A percentile compares a stretch with the other conserved stretches of the same genome.
Conservation (phyloP, 2,113 vertebrate genomes). For the Microtus pennsylvanicus region DNA sequence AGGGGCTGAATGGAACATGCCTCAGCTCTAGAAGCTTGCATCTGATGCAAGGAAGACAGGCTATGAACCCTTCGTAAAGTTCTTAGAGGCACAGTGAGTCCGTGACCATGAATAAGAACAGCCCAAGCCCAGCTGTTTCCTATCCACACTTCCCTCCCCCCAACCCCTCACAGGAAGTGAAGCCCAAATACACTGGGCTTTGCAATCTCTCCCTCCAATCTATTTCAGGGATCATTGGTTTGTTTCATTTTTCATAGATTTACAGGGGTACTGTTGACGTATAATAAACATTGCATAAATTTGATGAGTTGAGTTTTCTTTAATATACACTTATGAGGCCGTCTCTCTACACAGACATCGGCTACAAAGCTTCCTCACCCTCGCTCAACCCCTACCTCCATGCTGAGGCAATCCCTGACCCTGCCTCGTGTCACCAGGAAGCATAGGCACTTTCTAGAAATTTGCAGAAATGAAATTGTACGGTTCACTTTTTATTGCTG, state of each 20-base stretch:
- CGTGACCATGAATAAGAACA: background rate
- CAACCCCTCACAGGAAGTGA: too few species aligned
- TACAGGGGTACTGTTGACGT: background rate
- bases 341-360: background rate
- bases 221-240: background rate
- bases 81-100: background rate
- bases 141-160: background rate
- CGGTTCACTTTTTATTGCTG: background rate
- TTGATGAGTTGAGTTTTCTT: slow-evolving; percentile 18
- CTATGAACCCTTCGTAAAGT: background rate
- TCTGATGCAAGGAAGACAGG: accelerated
- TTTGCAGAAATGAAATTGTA: background rate
- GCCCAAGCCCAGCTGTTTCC: background rate
- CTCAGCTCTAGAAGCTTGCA: background rate
- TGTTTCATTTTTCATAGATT: background rate
- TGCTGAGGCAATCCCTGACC: background rate
- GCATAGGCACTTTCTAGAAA: background rate
- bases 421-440: background rate
- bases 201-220: background rate
- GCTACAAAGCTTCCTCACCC: background rate
- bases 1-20: background rate
- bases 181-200: background rate
- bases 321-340: background rate
- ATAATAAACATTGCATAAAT: background rate
- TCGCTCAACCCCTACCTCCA: background rate